Conservation (phyloP, 2,113 vertebrate species). For the Stomatorhinus ivindoensis region DNA sequence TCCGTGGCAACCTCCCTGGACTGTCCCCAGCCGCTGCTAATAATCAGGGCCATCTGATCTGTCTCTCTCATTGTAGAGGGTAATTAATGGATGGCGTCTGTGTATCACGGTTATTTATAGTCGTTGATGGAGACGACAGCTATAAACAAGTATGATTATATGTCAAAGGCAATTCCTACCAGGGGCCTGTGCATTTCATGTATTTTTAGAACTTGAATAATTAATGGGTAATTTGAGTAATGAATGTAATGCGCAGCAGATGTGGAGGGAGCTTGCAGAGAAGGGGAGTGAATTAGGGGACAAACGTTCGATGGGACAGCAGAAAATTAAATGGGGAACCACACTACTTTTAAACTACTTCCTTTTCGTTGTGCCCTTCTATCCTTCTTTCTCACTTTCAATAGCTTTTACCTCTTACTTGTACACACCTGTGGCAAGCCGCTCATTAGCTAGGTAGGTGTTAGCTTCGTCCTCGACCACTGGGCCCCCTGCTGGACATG, state of each 20-base stretch:
- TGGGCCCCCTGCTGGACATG: neutral
- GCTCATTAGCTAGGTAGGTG: neutral
- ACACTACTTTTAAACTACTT: neutral
- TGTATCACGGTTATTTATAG: conserved; percentile 20
- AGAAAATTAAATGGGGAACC: conserved; percentile 10
- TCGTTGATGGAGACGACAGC: conserved; percentile 40
- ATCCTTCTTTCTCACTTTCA: neutral
- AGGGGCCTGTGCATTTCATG: conserved; percentile 42
- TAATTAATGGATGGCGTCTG: conserved; percentile 34
- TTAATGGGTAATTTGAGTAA: conserved; percentile 68
- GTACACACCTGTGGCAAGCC: neutral
- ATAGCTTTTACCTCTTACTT: neutral
- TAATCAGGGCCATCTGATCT: conserved; percentile 34
- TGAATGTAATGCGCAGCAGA: conserved; percentile 62
- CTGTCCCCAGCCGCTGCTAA: conserved; percentile 5
- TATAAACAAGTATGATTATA: conserved; percentile 59
- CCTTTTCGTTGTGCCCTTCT: neutral
- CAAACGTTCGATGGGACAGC: conserved; percentile 46
- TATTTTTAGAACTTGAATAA: conserved; percentile 59
- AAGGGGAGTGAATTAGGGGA: conserved; percentile 55
- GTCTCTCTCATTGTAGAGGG: conserved; percentile 24
- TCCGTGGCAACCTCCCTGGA: conserved; percentile 25
- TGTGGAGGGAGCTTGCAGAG: conserved; percentile 59
- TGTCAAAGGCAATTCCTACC: conserved; percentile 50
- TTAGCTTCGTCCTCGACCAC: neutral